Percentiles rank a stretch among this genome's conserved stretches.
These are phyloP conservation scores for Spodoptera frugiperda DNA, from an alignment of 1,140 invertebrate genomes.

Conservation along the genomic window DNA sequence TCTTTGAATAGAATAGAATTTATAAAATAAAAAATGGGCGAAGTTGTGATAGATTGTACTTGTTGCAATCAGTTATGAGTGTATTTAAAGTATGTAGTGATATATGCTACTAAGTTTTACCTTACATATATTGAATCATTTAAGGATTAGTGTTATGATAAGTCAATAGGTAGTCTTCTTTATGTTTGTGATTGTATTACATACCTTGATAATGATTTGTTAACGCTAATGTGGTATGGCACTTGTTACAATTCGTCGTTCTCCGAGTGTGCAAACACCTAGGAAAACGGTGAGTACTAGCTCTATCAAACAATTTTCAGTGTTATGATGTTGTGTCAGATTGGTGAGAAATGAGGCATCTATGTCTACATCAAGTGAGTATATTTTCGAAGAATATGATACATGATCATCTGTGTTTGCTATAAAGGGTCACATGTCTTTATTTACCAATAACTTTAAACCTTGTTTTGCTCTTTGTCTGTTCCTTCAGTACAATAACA, in stretches of 20 bases:
- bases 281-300: constrained; percentile 78
- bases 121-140: constrained; percentile 72
- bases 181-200: constrained; percentile 83
- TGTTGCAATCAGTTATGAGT: constrained; percentile 52
- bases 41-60: constrained; percentile 55
- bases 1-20: constrained; percentile 49
- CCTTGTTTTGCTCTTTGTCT: constrained; percentile 6
- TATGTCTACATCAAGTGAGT: constrained; percentile 4
- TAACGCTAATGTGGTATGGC: constrained; percentile 83
- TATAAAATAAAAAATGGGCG: constrained; percentile 52
- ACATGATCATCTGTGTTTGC: not conserved
- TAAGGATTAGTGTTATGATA: constrained; percentile 79
- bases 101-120: constrained; percentile 57
- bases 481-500: constrained; percentile 6
- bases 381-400: not conserved
- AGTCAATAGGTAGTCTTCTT: constrained; percentile 77
- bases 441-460: not conserved
- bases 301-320: not conserved
- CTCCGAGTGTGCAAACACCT: constrained; percentile 82
- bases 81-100: constrained; percentile 55
- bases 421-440: not conserved
- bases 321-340: constrained; percentile 43
- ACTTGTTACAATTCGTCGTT: constrained; percentile 84
- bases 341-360: constrained; percentile 2
- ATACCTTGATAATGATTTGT: constrained; percentile 76